Base-by-base conservation (phyloP, 2,888 invertebrate species). In the Hybos culiciformis region DNA sequence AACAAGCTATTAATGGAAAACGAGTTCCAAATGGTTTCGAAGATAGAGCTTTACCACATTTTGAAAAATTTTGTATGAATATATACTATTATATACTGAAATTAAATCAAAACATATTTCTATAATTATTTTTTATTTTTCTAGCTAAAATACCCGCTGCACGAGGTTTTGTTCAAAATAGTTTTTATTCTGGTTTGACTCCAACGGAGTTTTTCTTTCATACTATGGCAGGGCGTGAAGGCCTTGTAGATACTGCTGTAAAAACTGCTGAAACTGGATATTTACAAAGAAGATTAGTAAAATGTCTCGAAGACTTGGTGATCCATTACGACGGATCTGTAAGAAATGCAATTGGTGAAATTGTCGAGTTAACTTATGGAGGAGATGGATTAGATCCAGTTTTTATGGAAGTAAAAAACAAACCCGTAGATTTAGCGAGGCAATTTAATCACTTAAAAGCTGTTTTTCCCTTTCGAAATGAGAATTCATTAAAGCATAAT, bases 181-280 rank as follows among this genome's bases (percentile, higher is more conserved):
- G 93, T 59, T 98, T 99, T 70, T 97, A 88, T 67, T 82, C 91
- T 0, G 98, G 98, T 0, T 70, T 97, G 46, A 94, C 92, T 0
- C 94, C 97, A 0, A 92, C 96, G 0, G 98, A 98, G 70, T 98
- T 99, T 70, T 94, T 94, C 69, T 99, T 98, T 67, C 98, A 99
- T 68, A 96, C 98, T 2, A 98, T 98, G 96, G 97, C 91, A 37
- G 98, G 98, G 0, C 75, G 84, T 61, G 97, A 87, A 68, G 91
- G 96, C 55, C 75, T 99, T 40, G 97, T 98, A 0, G 98, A 99
- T 69, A 99, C 98, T 0, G 98, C 98, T 8, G 98, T 98, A 3
- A 99, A 98, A 70, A 98, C 98, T 6, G 97, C 98, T 0, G 98
- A 98, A 70, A 98, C 98, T 0, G 98, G 98, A 1, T 98, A 98